Evolutionary conservation across 2,113 vertebrate species (phyloP).

Genomic region (Periophthalmus modestus): DNA sequence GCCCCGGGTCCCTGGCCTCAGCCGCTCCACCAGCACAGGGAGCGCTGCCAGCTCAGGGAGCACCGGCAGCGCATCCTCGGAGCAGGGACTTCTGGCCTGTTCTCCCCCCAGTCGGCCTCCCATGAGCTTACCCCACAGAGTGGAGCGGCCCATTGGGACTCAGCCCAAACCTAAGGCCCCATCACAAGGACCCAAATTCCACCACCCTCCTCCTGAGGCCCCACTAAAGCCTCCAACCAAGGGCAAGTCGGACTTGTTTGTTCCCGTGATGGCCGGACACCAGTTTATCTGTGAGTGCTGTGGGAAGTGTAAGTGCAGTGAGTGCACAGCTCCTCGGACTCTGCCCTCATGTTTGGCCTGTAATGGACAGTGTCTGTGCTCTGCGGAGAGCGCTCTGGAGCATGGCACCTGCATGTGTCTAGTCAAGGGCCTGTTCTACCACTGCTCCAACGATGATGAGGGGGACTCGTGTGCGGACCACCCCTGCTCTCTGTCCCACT

Average conservation of each 20-base stretch:
- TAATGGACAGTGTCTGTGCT: constrained; percentile 92
- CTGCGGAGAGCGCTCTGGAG: constrained; percentile 92
- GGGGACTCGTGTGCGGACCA: constrained; percentile 94
- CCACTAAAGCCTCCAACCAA: constrained; percentile 86
- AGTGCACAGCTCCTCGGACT: constrained; percentile 90
- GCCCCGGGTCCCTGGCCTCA: constrained; percentile 82
- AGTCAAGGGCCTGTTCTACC: constrained; percentile 96
- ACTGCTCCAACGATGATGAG: constrained; percentile 95
- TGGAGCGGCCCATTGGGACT: constrained; percentile 82
- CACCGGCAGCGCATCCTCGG: constrained; percentile 90
- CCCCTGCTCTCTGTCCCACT: constrained; percentile 93
- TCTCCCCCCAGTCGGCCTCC: constrained; percentile 77
- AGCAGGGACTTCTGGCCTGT: constrained; percentile 88
- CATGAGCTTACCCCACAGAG: constrained; percentile 64
- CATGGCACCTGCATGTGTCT: constrained; percentile 97
- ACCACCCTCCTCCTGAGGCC: constrained; percentile 74
- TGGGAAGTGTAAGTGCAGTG: constrained; percentile 93
- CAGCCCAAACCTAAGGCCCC: constrained; percentile 85
- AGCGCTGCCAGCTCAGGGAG: constrained; percentile 94
- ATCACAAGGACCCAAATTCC: constrained; percentile 53
- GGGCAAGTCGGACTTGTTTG: constrained; percentile 75
- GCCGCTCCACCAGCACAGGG: constrained; percentile 92
- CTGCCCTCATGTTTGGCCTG: constrained; percentile 93
- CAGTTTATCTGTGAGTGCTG: constrained; percentile 94
- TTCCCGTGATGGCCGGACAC: constrained; percentile 74